Base-by-base conservation (phyloP, 1,140 invertebrate species). In the Dermatophagoides farinae region DNA sequence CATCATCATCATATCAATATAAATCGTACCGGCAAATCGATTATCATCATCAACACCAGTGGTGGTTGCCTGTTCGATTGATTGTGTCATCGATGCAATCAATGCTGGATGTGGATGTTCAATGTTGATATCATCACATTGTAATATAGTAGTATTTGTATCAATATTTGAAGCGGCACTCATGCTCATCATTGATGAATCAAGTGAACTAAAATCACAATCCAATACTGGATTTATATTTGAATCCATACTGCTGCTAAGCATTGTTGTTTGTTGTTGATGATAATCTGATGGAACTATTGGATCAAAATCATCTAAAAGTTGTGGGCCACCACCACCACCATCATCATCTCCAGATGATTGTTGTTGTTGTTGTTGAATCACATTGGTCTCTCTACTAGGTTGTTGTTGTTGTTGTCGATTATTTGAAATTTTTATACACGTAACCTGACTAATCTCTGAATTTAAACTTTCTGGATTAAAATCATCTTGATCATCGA, bases 171-270 rank as follows among this genome's bases (percentile, higher is more conserved):
- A 31, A 31, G 8, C 31, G 8, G 31, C 31, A 31, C 31, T 31
- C 31, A 31, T 31, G 8, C 31, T 31, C 31, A 31, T 31, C 31
- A 8, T 4, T 31, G 31, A 31, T 4, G 53, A 55, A 22, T 38
- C 53, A 39, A 55, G 38, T 37, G 53, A 55, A n/a, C 14, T 14
- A 55, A 55, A 41, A 25, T 55, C 53, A 44, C 53, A 55, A 39
- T 55, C 53, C 14, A 55, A 25, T 23, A 55, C 53, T 37, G 53
- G 53, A 55, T 55, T 55, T n/a, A 39, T 5, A 40, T 39, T 44
- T 23, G 53, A 55, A 12, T 55, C 53, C 53, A 55, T n/a, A 40
- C 53, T 55, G 23, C 14, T 20, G 23, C 14, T 20, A 39, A 55
- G 53, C 53, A 55, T 55, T 14, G 46, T 23, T 23, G 53, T 20